Percentiles rank a stretch among this genome's conserved stretches.
Evolutionary conservation across 2,797 vertebrate species (phyloP).

Genomic region (Sebastes oblongus): DNA sequence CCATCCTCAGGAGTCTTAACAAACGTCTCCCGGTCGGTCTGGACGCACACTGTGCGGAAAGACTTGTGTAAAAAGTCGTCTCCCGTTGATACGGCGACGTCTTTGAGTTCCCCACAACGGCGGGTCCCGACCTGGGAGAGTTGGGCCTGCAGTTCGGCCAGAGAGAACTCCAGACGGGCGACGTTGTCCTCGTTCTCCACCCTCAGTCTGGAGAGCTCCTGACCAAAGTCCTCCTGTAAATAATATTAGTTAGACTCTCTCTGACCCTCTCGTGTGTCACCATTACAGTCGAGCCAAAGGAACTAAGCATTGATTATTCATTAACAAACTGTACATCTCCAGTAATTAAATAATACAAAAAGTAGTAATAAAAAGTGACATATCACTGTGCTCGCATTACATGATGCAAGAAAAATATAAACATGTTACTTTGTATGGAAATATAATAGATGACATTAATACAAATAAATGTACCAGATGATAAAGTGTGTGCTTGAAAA

Average conservation of each 20-base stretch:
- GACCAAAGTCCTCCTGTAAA: conserved; percentile 86
- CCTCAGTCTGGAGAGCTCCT: conserved; percentile 84
- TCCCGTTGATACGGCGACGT: conserved; percentile 86
- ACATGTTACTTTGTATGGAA: background rate
- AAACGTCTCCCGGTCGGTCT: conserved; percentile 93
- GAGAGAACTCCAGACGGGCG: conserved; percentile 79
- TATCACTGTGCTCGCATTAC: background rate
- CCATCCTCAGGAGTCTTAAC: conserved; percentile 83
- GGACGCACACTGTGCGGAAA: conserved; percentile 89
- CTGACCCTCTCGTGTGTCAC: background rate
- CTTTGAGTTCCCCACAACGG: conserved; percentile 75
- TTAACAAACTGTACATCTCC: background rate
- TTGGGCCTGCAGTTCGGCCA: conserved; percentile 82
- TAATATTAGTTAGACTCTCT: background rate
- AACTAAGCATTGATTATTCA: background rate
- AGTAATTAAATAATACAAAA: background rate
- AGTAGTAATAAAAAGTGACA: background rate
- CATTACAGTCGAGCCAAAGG: background rate
- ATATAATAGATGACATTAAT: background rate
- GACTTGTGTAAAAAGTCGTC: conserved; percentile 82
- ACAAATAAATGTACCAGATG: background rate
- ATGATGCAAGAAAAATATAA: background rate
- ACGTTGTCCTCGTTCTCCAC: conserved; percentile 85
- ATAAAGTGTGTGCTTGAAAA: background rate
- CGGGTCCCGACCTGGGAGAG: conserved; percentile 74